Conservation (phyloP, 37 sponge, comb jelly and placozoan species). For the Haliclona indistincta region DNA sequence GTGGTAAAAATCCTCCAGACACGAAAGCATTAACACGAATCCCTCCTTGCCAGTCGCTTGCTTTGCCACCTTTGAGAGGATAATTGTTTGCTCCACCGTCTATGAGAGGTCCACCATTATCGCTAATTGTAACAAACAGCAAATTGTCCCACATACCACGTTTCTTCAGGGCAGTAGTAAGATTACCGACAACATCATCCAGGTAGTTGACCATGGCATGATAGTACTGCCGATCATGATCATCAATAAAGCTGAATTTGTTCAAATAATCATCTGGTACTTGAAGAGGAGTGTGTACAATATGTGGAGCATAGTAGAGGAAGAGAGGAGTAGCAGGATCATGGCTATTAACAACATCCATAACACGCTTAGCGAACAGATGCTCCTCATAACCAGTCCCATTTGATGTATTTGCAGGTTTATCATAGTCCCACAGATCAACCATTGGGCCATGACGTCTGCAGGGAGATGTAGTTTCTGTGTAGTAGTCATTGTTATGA, state of each 20-base stretch:
- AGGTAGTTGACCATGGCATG: constrained; percentile 70
- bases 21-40: constrained; percentile 70
- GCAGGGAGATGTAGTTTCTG: constrained; percentile 12
- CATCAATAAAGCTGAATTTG: constrained; percentile 36
- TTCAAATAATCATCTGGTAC: constrained; percentile 39
- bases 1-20: too few relatives aligned
- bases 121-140: constrained; percentile 43
- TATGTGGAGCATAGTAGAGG: too few relatives aligned
- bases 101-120: constrained; percentile 60
- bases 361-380: neutral
- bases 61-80: constrained; percentile 47
- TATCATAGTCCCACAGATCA: constrained; percentile 49
- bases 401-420: constrained; percentile 19
- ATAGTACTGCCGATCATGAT: constrained; percentile 19
- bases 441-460: neutral
- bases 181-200: constrained; percentile 20
- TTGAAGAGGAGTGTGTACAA: constrained; percentile 37
- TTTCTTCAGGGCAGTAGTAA: constrained; percentile 21
- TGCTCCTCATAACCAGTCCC: constrained; percentile 1
- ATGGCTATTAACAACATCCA: constrained; percentile 39
- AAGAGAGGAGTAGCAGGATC: constrained; percentile 32
- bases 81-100: constrained; percentile 53
- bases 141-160: constrained; percentile 66
- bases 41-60: constrained; percentile 51
- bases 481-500: constrained; percentile 56